Base-by-base conservation (phyloP, 2,797 vertebrate species). In the Eutrigla gurnardus region DNA sequence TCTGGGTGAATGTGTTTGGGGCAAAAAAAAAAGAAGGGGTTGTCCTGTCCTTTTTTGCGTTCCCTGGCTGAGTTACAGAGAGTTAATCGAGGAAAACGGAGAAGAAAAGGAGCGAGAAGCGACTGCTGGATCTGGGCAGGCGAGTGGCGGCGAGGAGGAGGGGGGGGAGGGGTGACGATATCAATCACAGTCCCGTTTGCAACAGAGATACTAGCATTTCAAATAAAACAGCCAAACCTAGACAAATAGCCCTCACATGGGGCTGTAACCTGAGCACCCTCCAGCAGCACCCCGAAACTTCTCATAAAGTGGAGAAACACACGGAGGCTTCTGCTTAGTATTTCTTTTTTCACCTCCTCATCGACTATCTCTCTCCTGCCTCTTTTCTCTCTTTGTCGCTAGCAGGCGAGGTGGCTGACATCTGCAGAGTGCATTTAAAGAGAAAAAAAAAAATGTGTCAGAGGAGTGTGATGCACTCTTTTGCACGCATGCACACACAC, bases 361-460 rank as follows among this genome's bases (percentile, higher is more conserved):
- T 65, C 55, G 78, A 84, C 90, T 78, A 85, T 88, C 88, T 82
- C 86, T 78, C 85, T 71, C 76, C 82, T 83, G 83, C 82, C 84
- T 93, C 82, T 78, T 86, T 88, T 90, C 90, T 90, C 89, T 92
- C 90, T 92, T 87, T 92, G 89, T 91, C 85, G 86, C 91, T 81
- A 91, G 88, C 91, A 96, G 95, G 95, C 93, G 94, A 95, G 94
- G 96, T 96, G 96, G 96, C 96, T 98, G 96, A 98, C 97, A 98
- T 98, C 97, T 97, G 96, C 97, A 97, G 96, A 97, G 96, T 98
- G 96, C 97, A 98, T 98, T 98, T 98, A 96, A 96, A 96, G 95
- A 96, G 95, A 95, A 96, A 96, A 96, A 96, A 96, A 54, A 95
- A 96, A 97, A 97, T 97, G 96, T 98, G 97, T 97, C 96, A 96